Evolutionary conservation across 1,140 invertebrate genomes (phyloP), one percentile per base, ranked within the genome.

Genomic region (Drosophila sucinea): DNA sequence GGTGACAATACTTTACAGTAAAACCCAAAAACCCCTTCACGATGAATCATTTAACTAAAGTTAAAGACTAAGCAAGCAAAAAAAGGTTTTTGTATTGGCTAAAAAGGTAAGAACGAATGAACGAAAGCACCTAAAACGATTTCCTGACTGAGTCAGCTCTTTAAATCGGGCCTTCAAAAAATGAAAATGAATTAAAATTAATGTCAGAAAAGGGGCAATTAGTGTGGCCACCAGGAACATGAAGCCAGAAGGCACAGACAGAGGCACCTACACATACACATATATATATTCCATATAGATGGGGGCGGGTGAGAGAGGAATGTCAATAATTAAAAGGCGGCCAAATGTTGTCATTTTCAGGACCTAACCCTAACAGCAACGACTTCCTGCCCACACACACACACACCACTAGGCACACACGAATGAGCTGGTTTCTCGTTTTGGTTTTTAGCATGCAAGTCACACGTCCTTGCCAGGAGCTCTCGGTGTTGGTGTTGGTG

Each of bases 301-400:
- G 33, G 35, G 35, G 35, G 8, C 8, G 35, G 35, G 35, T 30
- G 23, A 11, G 60, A 33, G 56, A 72, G 67, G 74, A 67, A 87
- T 87, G 83, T 80, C 83, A 89, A 87, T 87, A 87, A 87, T 89
- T 87, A 87, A 87, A 87, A 87, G 83, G 71, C 83, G 84, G 73
- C 79, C 84, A 87, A 87, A 87, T 87, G 83, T 83, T 87, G 83
- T 87, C 83, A 87, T 87, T 89, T 51, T 83, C 73, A 70, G 75
- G 60, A 35, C 64, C 51, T 54, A 72, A 33, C 65, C 72, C 60
- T 60, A 44, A 68, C 63, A 70, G 67, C 71, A 77, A 71, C 47
- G 57, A 71, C 75, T 72, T 78, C 75, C 75, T 77, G 75, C 75
- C 75, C 58, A 40, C 32, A 56, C 33, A 80, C 33, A 55, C 56